These are phyloP conservation scores for Epicampocera succincta DNA, from an alignment of 2,888 invertebrate genomes.

Conservation along the genomic window DNA sequence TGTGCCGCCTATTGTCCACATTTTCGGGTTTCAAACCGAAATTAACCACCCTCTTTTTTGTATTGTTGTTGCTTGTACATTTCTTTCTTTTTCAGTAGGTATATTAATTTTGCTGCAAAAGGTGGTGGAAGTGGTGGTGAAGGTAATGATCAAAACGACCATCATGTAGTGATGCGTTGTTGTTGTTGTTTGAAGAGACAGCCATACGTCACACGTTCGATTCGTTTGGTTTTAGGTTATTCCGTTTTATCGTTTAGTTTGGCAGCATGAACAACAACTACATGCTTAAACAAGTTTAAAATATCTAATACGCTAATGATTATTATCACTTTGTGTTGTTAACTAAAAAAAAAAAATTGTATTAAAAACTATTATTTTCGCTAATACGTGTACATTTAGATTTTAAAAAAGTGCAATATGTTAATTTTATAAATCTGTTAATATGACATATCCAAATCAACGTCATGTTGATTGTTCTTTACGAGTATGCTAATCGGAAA, in stretches of 20 bases:
- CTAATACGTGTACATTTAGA: too few relatives aligned
- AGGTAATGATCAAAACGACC: slow-evolving; percentile 56
- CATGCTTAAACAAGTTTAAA: neutral
- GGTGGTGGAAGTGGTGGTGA: slow-evolving; percentile 50
- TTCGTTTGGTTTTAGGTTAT: slow-evolving; percentile 39
- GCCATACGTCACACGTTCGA: slow-evolving; percentile 56
- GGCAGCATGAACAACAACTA: neutral
- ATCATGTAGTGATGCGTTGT: slow-evolving; percentile 16
- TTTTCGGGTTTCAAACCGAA: slow-evolving; percentile 59
- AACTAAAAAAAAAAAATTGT: slow-evolving; percentile 44
- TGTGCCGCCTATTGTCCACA: slow-evolving; percentile 43
- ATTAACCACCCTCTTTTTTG: slow-evolving; percentile 65
- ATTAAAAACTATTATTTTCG: too few relatives aligned
- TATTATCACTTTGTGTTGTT: slow-evolving; percentile 34
- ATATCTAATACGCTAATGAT: slow-evolving; percentile 40
- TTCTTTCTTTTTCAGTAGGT: slow-evolving; percentile 14
- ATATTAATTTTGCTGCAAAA: slow-evolving; percentile 1
- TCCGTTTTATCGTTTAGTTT: neutral
- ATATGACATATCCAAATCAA: too few relatives aligned
- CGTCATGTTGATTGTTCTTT: too few relatives aligned
- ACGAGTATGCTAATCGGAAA: too few relatives aligned
- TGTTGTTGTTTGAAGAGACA: slow-evolving; percentile 53
- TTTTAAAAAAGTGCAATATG: neutral
- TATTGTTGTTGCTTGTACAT: slow-evolving; percentile 21
- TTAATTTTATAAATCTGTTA: too few relatives aligned